Conservation (phyloP, 1,140 invertebrate genomes). For the Rhopalosiphum maidis region DNA sequence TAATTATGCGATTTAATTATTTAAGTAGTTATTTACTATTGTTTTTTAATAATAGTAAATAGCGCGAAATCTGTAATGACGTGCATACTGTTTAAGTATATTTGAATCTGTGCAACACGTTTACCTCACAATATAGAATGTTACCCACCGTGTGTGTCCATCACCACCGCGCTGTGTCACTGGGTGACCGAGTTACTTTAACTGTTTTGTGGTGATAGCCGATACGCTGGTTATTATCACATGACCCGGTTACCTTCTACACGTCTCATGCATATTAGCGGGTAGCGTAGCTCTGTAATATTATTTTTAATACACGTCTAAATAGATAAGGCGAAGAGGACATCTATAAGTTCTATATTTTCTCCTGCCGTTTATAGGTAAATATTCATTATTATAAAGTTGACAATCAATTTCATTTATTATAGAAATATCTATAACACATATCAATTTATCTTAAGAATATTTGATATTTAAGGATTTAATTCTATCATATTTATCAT, state of each 20-base stretch:
- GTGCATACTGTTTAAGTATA: neutral
- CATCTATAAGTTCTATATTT: neutral
- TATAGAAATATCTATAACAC: too few species aligned
- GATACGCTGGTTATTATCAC: neutral
- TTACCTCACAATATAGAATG: neutral
- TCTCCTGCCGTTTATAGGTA: neutral
- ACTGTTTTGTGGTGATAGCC: neutral
- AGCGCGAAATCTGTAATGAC: neutral
- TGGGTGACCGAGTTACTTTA: constrained; percentile 21
- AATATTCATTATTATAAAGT: neutral
- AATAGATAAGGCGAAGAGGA: neutral
- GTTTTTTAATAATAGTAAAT: too few species aligned
- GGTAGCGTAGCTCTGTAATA: neutral
- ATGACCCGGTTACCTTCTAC: neutral
- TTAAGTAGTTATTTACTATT: too few species aligned
- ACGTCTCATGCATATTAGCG: neutral
- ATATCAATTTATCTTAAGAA: too few species aligned
- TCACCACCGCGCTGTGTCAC: neutral
- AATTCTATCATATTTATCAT: too few species aligned
- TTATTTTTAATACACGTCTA: neutral
- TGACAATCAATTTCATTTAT: neutral
- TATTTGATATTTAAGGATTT: too few species aligned
- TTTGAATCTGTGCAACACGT: neutral
- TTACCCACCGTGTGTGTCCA: neutral
- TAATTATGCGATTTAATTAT: neutral